These are phyloP conservation scores for Caenorhabditis elegans DNA, from an alignment of 1,140 invertebrate genomes.

Conservation along the genomic window DNA sequence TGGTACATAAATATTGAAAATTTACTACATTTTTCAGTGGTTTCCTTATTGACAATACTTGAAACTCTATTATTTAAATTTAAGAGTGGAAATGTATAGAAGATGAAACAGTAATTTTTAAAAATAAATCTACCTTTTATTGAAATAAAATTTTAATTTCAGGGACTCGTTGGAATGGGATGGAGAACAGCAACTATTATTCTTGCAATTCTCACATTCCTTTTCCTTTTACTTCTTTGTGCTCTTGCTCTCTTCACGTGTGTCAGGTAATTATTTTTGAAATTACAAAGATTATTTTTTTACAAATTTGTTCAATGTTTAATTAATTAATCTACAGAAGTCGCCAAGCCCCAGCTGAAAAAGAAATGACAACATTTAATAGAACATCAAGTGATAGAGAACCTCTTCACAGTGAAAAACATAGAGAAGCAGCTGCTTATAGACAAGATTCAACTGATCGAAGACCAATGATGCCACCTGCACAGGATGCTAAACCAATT, in stretches of 20 bases:
- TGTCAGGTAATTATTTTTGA: no score
- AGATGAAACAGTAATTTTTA: no score
- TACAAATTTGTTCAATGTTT: no score
- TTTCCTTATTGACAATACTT: no score
- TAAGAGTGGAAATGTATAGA: no score
- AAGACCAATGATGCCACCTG: conserved; percentile 6
- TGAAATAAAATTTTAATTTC: not conserved
- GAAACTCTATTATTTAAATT: no score
- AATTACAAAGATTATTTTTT: no score
- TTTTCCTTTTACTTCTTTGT: conserved; percentile 51
- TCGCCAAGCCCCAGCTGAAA: not conserved
- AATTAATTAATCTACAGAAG: no score
- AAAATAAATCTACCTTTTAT: no score
- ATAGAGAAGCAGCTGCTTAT: not conserved
- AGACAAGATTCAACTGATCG: not conserved
- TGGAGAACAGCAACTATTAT: conserved; percentile 60
- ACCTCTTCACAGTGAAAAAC: not conserved
- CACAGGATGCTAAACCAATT: conserved; percentile 2
- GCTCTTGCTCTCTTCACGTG: conserved; percentile 29
- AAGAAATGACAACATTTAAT: conserved; percentile 33
- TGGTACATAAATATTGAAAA: no score
- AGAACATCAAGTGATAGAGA: conserved; percentile 5
- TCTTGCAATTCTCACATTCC: conserved; percentile 47
- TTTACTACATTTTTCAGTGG: no score
- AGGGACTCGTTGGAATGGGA: conserved; percentile 56